These are phyloP conservation scores for Mythimna ferrago DNA, from an alignment of 2,888 invertebrate species.

Conservation along the genomic window DNA sequence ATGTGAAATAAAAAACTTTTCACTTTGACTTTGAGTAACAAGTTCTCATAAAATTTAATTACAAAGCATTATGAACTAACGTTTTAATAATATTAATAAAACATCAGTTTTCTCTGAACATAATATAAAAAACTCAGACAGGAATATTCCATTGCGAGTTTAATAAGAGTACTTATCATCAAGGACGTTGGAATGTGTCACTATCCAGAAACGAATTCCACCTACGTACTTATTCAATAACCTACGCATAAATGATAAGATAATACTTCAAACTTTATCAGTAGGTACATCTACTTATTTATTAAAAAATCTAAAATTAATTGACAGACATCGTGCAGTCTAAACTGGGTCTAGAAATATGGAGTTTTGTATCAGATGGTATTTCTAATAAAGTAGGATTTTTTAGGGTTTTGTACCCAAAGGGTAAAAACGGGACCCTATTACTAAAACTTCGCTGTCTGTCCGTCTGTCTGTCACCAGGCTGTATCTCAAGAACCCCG, in stretches of 20 bases:
- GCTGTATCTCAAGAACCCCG: too few relatives aligned
- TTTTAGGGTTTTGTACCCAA: too few relatives aligned
- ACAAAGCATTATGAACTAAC: too few relatives aligned
- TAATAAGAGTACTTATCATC: slow-evolving; percentile 2
- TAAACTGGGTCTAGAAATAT: neutral
- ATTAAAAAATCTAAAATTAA: neutral
- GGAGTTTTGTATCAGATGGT: too few relatives aligned
- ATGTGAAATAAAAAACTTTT: too few relatives aligned
- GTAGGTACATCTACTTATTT: neutral
- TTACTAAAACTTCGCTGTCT: too few relatives aligned
- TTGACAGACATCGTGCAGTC: neutral
- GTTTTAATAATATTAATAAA: too few relatives aligned
- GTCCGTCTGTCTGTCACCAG: too few relatives aligned
- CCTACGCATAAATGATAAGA: slow-evolving; percentile 40
- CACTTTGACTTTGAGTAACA: too few relatives aligned
- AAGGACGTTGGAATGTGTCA: slow-evolving; percentile 36
- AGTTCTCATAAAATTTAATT: too few relatives aligned
- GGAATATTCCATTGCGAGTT: neutral
- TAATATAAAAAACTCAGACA: neutral
- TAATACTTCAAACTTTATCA: slow-evolving; percentile 29
- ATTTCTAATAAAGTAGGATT: too few relatives aligned
- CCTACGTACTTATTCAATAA: slow-evolving; percentile 30
- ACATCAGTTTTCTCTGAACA: neutral
- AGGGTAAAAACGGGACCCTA: too few relatives aligned
- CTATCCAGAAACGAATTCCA: slow-evolving; percentile 13